Conservation (phyloP, 2,888 invertebrate genomes). For the Glaucopsyche alexis region DNA sequence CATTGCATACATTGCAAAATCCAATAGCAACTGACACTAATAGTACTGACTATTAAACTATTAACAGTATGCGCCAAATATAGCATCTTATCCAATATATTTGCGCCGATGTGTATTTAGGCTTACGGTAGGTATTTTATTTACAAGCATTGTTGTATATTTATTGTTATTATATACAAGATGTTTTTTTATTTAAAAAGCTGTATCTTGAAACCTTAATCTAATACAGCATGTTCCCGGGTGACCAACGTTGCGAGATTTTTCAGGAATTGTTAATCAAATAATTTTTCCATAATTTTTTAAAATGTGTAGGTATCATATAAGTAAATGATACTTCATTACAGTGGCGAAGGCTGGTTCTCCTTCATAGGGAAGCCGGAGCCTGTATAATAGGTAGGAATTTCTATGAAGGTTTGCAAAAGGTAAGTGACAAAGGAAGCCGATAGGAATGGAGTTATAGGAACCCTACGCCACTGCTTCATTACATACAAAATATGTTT, state of each 20-base stretch:
- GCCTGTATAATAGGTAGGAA: too few relatives aligned
- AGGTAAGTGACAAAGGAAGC: too few relatives aligned
- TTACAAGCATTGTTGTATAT: neutral
- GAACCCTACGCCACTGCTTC: too few relatives aligned
- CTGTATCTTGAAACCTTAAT: neutral
- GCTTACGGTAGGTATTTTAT: neutral
- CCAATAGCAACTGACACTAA: neutral
- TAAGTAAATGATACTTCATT: too few relatives aligned
- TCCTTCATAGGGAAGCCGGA: too few relatives aligned
- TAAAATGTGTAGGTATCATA: too few relatives aligned
- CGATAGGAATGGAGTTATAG: too few relatives aligned
- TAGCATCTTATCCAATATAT: slow-evolving; percentile 15
- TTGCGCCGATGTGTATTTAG: slow-evolving; percentile 9
- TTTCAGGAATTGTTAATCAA: neutral
- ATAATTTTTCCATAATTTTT: too few relatives aligned
- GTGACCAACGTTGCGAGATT: neutral
- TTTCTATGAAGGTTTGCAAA: too few relatives aligned
- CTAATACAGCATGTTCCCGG: neutral
- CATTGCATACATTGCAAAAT: neutral
- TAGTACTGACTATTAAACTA: neutral
- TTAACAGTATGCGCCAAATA: neutral
- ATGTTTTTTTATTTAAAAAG: neutral
- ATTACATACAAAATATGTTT: too few relatives aligned
- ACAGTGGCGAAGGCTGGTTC: too few relatives aligned
- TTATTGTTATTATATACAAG: neutral